Conservation (phyloP, 2,113 vertebrate genomes). For the Noctilio leporinus region DNA sequence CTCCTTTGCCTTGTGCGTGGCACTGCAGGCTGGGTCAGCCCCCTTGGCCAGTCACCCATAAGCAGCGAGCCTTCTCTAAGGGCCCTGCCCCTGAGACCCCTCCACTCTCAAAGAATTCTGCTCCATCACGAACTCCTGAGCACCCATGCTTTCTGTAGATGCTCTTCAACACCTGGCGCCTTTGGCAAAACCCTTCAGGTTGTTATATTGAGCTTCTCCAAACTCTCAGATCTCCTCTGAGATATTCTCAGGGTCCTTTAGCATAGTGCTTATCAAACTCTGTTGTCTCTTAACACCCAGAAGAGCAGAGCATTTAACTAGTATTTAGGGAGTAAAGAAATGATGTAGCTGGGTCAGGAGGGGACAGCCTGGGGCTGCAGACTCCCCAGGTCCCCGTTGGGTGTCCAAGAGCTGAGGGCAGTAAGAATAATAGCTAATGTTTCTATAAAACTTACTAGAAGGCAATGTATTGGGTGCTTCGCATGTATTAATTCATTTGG, state of each 20-base stretch:
- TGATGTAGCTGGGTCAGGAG: not conserved
- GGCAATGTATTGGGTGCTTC: not conserved
- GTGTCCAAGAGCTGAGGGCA: not conserved
- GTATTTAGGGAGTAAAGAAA: not conserved
- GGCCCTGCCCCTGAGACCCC: not conserved
- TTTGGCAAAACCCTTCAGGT: not conserved
- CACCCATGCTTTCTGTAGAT: not conserved
- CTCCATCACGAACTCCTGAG: not conserved
- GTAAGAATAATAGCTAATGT: not conserved
- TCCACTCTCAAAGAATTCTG: not conserved
- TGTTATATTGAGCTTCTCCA: not conserved
- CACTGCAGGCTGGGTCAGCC: not conserved
- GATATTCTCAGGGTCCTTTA: not conserved
- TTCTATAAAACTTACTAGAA: not conserved
- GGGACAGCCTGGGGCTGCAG: not conserved
- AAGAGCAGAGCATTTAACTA: not conserved
- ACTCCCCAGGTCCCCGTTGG: not conserved
- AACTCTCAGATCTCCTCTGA: not conserved
- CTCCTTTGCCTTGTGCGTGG: not conserved
- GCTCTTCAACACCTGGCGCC: not conserved
- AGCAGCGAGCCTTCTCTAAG: not conserved
- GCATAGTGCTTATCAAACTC: not conserved
- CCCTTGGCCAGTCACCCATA: not conserved
- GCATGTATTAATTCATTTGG: not conserved
- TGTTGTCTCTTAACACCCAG: not conserved